A percentile compares a stretch with the other conserved stretches of the same genome.
phyloP scores from a whole-genome alignment of 2,113 vertebrate species.

The Stercorarius parasiticus region DNA sequence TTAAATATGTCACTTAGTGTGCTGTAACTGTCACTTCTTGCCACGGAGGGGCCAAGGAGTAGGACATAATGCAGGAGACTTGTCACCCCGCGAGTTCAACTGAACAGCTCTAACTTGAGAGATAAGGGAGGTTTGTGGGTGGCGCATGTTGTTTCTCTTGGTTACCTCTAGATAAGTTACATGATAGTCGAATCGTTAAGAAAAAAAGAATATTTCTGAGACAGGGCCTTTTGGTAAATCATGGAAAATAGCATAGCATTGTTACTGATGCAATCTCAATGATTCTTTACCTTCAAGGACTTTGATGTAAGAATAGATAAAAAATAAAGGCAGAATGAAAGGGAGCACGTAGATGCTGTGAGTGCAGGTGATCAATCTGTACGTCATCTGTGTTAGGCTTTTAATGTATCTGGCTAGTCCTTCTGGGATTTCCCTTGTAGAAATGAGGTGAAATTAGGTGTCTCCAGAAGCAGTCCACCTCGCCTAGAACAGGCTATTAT shows the following conservation, averaged over 20 bases:
- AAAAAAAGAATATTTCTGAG: neutral
- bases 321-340: neutral
- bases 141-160: neutral
- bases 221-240: neutral
- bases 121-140: neutral
- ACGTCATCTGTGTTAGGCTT: neutral
- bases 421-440: neutral
- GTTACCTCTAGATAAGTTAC: neutral
- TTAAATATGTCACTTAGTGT: conserved; percentile 5
- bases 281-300: neutral
- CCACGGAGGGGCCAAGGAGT: neutral
- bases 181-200: neutral
- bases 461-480: neutral
- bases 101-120: neutral
- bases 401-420: neutral
- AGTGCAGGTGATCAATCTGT: neutral
- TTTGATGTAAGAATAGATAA: neutral
- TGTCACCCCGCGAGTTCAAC: neutral
- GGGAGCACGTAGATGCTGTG: neutral
- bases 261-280: neutral
- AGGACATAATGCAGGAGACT: neutral
- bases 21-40: neutral
- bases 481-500: neutral
- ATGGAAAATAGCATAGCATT: neutral
- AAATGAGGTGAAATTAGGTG: neutral